These are phyloP conservation scores for Pardalotus punctatus DNA, from an alignment of 2,113 vertebrate genomes.

Conservation along the genomic window DNA sequence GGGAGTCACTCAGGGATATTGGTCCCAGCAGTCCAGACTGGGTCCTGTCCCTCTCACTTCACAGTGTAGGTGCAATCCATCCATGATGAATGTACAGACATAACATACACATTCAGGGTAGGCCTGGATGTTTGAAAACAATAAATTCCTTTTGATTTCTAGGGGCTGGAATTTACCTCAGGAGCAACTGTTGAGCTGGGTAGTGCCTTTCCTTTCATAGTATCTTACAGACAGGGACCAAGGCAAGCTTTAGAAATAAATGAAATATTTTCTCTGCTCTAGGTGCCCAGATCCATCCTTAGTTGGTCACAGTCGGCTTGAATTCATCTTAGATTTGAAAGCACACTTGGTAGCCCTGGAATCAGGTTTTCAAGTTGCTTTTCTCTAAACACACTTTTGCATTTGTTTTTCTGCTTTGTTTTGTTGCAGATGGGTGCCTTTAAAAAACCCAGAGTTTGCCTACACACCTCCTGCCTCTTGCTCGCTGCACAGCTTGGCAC, in stretches of 20 bases:
- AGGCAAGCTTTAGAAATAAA: background rate
- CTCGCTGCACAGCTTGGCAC: background rate
- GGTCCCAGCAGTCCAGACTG: background rate
- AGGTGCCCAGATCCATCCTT: background rate
- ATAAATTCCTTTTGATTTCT: background rate
- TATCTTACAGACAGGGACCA: background rate
- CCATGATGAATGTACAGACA: accelerated
- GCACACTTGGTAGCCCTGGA: background rate
- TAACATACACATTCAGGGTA: accelerated
- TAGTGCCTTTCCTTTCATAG: background rate
- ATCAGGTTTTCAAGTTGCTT: background rate
- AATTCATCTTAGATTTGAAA: background rate
- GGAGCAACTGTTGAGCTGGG: background rate
- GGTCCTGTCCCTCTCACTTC: background rate
- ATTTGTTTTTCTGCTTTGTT: background rate
- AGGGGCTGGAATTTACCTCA: background rate
- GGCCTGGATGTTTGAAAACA: background rate
- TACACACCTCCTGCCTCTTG: background rate
- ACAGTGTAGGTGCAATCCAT: background rate
- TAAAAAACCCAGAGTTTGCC: background rate
- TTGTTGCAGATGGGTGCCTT: background rate
- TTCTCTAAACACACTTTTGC: background rate
- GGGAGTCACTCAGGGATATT: background rate
- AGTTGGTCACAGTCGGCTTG: background rate
- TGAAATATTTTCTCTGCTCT: background rate